Base-by-base conservation (phyloP, 2,113 vertebrate genomes). In the Numenius arquata region DNA sequence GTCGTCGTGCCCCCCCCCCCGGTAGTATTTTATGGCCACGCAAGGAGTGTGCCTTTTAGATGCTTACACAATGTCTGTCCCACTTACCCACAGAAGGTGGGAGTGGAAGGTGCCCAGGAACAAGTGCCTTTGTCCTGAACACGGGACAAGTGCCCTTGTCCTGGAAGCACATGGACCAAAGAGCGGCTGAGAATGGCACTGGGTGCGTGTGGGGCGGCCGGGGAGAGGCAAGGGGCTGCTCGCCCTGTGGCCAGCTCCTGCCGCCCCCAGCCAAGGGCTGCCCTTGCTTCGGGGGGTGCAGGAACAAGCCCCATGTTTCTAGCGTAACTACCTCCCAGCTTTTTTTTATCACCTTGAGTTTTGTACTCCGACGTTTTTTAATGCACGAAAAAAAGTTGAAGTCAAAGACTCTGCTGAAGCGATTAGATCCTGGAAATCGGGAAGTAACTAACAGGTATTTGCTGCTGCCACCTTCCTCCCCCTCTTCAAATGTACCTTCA, bases 161-260 rank as follows among this genome's bases (percentile, higher is more conserved):
- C 70, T 41, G 41, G 66, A 90, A 68, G 48, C 30, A 43, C 20
- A 27, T 62, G 53, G 40, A 25, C 32, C 29, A 16, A 23, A 34
- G 55, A 56, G 18, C 43, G 41, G 50, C 47, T 21, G 53, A 50
- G n/a, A 67, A 38, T 1, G 2, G 23, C 13, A 2, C 17, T 58
- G 0, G 0, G 4, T 27, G 7, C 3, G 0, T 5, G 22, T 63
- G 6, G 26, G 74, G 6, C 0, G 1, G 25, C 34, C 11, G 5
- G 19, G 36, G 20, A 73, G 17, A 59, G 22, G n/a, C 3, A 4
- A 5, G n/a, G 25, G 6, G 21, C 12, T 15, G n/a, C 53, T 13
- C 6, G 11, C 14, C 8, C 23, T 14, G 43, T 9, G 5, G 56
- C 41, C 8, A 34, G 3, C 17, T 47, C 43, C 43, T 18, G 43